A percentile compares a stretch with the other conserved stretches of the same genome.
Evolutionary conservation across 35 echinoderm and acorn worm species (phyloP).

Genomic region (Antedon bifida): DNA sequence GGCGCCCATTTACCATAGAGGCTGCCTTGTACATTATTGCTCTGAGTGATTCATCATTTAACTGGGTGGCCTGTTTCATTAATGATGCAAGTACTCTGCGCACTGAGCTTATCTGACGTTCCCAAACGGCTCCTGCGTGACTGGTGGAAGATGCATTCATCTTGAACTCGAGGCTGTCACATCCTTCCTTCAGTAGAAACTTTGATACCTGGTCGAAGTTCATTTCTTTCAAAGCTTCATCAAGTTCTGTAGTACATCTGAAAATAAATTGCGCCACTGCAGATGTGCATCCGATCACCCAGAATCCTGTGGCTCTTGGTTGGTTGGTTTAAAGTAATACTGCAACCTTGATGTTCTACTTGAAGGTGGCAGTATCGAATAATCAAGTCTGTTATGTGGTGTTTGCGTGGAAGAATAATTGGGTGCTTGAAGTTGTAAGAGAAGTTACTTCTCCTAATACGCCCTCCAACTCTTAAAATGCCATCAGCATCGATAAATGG

Average conservation of each 20-base stretch:
- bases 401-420: slow-evolving; percentile 20
- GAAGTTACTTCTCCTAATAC: slow-evolving; percentile 18
- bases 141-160: slow-evolving; percentile 50
- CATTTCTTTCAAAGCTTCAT: slow-evolving; percentile 36
- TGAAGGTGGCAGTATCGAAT: slow-evolving; percentile 18
- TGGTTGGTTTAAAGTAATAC: slow-evolving; percentile 3
- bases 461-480: slow-evolving; percentile 51
- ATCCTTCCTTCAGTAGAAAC: slow-evolving; percentile 14
- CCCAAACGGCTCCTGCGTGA: slow-evolving; percentile 52
- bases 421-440: slow-evolving; percentile 52
- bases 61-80: slow-evolving; percentile 20
- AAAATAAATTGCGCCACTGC: background rate
- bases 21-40: slow-evolving; percentile 53
- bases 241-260: slow-evolving; percentile 17
- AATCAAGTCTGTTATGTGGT: slow-evolving; percentile 18
- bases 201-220: slow-evolving; percentile 14
- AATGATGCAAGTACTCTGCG: slow-evolving; percentile 34
- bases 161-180: slow-evolving; percentile 38
- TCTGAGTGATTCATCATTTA: slow-evolving; percentile 57
- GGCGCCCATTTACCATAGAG: slow-evolving; percentile 40
- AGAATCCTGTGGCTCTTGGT: background rate
- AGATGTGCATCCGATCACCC: background rate
- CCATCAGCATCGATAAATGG: slow-evolving; percentile 51
- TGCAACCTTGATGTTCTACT: slow-evolving; percentile 28
- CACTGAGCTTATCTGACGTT: slow-evolving; percentile 31